A percentile compares a stretch with the other conserved stretches of the same genome.
phyloP scores from a whole-genome alignment of 2,888 invertebrate genomes.

The Agonopterix subpropinquella region DNA sequence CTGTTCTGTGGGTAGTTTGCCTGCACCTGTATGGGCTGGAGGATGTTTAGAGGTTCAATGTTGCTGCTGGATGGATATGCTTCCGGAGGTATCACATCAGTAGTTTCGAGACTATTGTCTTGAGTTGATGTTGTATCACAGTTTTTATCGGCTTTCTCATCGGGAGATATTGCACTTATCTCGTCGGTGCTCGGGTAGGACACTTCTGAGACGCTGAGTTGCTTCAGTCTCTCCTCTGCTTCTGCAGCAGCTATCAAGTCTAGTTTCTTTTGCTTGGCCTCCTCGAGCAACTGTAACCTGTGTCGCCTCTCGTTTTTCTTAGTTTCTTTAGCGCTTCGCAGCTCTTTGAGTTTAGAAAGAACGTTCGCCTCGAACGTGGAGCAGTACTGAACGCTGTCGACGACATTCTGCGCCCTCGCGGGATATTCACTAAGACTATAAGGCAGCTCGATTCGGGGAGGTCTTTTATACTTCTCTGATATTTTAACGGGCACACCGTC shows the following conservation, averaged over 20 bases:
- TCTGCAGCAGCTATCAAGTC: constrained; percentile 68
- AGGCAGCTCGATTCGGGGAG: constrained; percentile 77
- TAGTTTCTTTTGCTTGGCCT: constrained; percentile 71
- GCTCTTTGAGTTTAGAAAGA: constrained; percentile 82
- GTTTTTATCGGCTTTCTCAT: constrained; percentile 56
- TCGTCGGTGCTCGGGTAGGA: constrained; percentile 79
- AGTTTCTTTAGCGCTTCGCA: constrained; percentile 79
- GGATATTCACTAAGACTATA: constrained; percentile 51
- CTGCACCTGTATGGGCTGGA: constrained; percentile 63
- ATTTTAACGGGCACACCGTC: constrained; percentile 93
- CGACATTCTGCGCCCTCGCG: constrained; percentile 49
- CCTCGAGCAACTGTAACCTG: constrained; percentile 75
- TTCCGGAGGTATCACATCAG: constrained; percentile 21
- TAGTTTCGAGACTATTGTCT: constrained; percentile 29
- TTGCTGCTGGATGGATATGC: constrained; percentile 30
- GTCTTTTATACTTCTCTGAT: constrained; percentile 90
- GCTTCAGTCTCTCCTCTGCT: constrained; percentile 70
- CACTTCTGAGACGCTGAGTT: constrained; percentile 74
- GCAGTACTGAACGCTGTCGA: constrained; percentile 77
- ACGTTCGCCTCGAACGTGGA: constrained; percentile 81
- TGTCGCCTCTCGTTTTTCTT: constrained; percentile 77
- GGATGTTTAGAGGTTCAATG: constrained; percentile 50
- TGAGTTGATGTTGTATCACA: constrained; percentile 44
- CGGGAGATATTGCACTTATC: constrained; percentile 70
- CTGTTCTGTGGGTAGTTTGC: constrained; percentile 46